These are phyloP conservation scores for Aptenodytes patagonicus DNA, from an alignment of 2,113 vertebrate species.

Conservation along the genomic window DNA sequence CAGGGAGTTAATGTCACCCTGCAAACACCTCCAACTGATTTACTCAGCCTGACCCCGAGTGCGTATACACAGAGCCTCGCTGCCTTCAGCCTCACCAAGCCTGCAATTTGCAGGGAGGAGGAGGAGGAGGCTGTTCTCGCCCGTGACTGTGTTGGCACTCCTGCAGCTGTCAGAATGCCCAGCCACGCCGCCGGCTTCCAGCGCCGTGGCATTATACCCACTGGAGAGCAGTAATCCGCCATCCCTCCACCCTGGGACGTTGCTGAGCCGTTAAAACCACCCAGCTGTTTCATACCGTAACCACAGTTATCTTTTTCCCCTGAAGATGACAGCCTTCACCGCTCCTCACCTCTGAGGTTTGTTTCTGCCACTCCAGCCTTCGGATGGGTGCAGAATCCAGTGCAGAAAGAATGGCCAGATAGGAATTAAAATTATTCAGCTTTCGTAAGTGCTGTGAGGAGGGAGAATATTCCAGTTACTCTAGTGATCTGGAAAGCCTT, in stretches of 20 bases:
- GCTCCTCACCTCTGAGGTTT: slow-evolving; percentile 93
- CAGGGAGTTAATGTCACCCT: neutral
- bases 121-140: neutral
- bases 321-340: neutral
- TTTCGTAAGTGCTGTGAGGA: slow-evolving; percentile 90
- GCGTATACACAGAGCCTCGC: accelerated
- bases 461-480: neutral
- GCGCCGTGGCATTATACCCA: neutral
- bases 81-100: neutral
- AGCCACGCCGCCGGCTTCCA: neutral
- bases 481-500: neutral
- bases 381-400: slow-evolving; percentile 97
- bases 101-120: neutral
- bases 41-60: neutral
- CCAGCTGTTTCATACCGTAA: neutral
- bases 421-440: slow-evolving; percentile 99
- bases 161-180: neutral
- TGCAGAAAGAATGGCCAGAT: slow-evolving; percentile 96
- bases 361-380: slow-evolving; percentile 97
- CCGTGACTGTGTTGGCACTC: neutral
- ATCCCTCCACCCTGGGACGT: neutral
- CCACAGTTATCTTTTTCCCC: neutral
- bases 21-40: neutral
- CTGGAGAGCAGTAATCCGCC: neutral
- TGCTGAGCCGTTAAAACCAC: neutral